Evolutionary conservation across 2,113 vertebrate genomes (phyloP), one percentile per base, ranked within the genome.

Genomic region (Cyprinodon brontotheroides): DNA sequence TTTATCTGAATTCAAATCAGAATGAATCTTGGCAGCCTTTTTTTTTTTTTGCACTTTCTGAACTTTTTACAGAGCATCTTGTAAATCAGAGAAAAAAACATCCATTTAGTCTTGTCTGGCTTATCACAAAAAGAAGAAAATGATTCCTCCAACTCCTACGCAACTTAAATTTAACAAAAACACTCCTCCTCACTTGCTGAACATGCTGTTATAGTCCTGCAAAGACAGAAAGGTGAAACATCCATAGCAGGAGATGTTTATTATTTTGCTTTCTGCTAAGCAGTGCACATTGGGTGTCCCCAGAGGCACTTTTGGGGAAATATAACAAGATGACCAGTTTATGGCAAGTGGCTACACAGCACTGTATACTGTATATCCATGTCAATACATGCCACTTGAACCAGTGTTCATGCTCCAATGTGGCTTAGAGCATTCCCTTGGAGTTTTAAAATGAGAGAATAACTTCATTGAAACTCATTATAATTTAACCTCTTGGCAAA

Each of bases 401-500:
- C 68, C 62, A 37, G 14, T 14, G 61, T 78, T 67, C 22, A 43
- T 65, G 37, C 62, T 65, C 82, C 67, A 70, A 77, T 65, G 59
- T 63, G 47, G 65, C 75, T 70, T 48, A 63, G 63, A 76, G 72
- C 72, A 43, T 70, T 81, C 75, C 48, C 61, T 45, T 78, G 64
- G 7, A 48, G 70, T 64, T 17, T 65, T 61, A 64, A 79, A 87
- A 77, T 81, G 50, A 65, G 68, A 79, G 70, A 14, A 81, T 59
- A 67, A 38, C 68, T 69, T 36, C 65, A 67, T 78, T 72, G 50
- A 79, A 77, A 74, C 39, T 85, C 78, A 87, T 85, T 83, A 73
- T 75, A 75, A 65, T 80, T 74, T 76, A 75, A 88, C 70, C 80
- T 61, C 65, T 62, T 79, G 48, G 74, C 70, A 64, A 60, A 15